A percentile compares a stretch with the other conserved stretches of the same genome.
These are phyloP conservation scores for Podiceps cristatus DNA, from an alignment of 2,113 vertebrate species.

Conservation along the genomic window DNA sequence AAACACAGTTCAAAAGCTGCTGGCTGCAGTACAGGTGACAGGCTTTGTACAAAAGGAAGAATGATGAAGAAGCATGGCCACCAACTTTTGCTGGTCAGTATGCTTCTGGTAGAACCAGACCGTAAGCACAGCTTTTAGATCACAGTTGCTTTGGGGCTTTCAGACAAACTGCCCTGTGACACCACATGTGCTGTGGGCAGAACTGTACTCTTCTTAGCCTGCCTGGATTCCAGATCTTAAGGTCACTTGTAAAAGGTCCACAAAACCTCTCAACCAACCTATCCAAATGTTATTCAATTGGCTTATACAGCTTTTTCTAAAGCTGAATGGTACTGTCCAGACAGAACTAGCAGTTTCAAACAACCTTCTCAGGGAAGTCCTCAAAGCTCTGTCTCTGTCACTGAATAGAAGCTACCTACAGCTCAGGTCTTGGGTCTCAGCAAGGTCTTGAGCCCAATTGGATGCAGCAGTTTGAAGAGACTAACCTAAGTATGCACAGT, in stretches of 20 bases:
- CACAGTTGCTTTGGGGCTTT: not conserved
- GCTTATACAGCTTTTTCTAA: not conserved
- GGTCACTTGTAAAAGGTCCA: not conserved
- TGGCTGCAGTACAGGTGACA: not conserved
- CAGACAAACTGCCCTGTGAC: not conserved
- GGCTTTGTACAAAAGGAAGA: not conserved
- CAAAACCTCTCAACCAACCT: not conserved
- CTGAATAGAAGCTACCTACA: not conserved
- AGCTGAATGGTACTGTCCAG: slow-evolving; percentile 22
- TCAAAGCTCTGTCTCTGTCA: not conserved
- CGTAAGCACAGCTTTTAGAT: not conserved
- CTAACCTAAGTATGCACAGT: not conserved
- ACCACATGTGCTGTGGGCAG: not conserved
- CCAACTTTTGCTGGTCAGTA: not conserved
- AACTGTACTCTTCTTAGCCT: not conserved
- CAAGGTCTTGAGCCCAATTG: not conserved
- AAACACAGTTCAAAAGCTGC: not conserved
- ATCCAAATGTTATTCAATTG: not conserved
- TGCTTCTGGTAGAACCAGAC: not conserved
- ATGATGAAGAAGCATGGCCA: not conserved
- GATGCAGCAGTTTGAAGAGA: not conserved
- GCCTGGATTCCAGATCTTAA: not conserved
- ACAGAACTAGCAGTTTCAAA: slow-evolving; percentile 25
- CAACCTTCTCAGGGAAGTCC: not conserved
- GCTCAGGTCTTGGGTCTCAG: not conserved